Base-by-base conservation (phyloP, 2,113 vertebrate genomes). In the Chaenocephalus aceratus region DNA sequence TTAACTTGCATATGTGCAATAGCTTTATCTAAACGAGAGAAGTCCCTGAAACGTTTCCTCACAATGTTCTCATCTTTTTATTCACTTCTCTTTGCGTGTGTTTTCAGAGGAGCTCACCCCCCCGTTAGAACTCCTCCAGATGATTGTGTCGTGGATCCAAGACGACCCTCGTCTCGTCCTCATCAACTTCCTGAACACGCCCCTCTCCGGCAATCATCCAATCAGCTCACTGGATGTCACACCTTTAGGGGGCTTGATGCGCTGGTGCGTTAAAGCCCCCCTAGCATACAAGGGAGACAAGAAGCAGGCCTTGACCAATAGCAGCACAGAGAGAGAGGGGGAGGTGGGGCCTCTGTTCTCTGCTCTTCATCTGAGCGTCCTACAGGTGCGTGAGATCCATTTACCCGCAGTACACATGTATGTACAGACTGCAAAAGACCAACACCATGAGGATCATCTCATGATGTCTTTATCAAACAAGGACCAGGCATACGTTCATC, bases 251-350 rank as follows among this genome's bases (percentile, higher is more conserved):
- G 97, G 98, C 1, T 91, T 99, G 69, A 94, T 98, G 59, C 95
- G 97, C 70, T 99, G 98, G 98, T 99, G 97, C 0, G 96, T 98
- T 83, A 98, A 98, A 83, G 96, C 97, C 0, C 97, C 98, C 0
- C 78, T 99, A 90, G 96, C 96, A 36, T 96, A 97, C 64, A 95
- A 30, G 30, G 30, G 93, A 84, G 96, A 94, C 79, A 94, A 94
- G 76, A 97, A 97, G 84, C 86, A 90, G 15, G 76, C 84, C 0
- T 52, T 95, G 23, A 83, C 93, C n/a, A 96, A 96, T 0, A 95
- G 95, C 61, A 87, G 65, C 0, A 1, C 84, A 26, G 90, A 92
- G 45, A 77, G 62, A 13, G 89, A 93, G 44, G 75, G 74, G 4
- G 95, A 95, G 34, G 82, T 80, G 3, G 95, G 95, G 73, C 84